Evolutionary conservation across 2,797 vertebrate species (phyloP).

Genomic region (Chaenodraco wilsoni): DNA sequence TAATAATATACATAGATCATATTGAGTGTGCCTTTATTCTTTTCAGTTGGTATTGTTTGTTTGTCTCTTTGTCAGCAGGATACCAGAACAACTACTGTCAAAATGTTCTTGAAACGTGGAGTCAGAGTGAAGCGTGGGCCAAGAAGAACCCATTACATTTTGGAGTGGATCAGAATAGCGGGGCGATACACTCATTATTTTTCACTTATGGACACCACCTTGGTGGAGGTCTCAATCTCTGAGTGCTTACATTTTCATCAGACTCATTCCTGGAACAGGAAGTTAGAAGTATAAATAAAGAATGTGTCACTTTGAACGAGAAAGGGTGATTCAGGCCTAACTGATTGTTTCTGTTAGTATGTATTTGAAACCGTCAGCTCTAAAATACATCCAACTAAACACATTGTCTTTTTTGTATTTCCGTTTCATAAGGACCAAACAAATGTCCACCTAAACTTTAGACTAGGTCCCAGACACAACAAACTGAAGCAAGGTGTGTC

Average conservation of each 20-base stretch:
- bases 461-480: slow-evolving; percentile 3
- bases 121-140: too few relatives aligned
- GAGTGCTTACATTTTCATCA: not conserved
- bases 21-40: not conserved
- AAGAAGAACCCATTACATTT: too few relatives aligned
- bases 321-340: not conserved
- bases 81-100: too few relatives aligned
- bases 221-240: too few relatives aligned
- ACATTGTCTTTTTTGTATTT: not conserved
- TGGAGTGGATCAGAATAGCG: too few relatives aligned
- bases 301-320: not conserved
- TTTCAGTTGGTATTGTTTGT: too few relatives aligned
- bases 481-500: slow-evolving; percentile 40
- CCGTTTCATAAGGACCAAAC: not conserved
- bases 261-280: not conserved
- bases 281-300: not conserved
- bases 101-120: too few relatives aligned
- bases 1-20: not conserved
- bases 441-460: not conserved
- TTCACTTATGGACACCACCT: too few relatives aligned
- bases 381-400: not conserved
- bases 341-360: not conserved
- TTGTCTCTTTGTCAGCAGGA: too few relatives aligned
- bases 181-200: too few relatives aligned
- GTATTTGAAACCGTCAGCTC: not conserved